Conservation (phyloP, 2,113 vertebrate genomes). For the Odocoileus virginianus region DNA sequence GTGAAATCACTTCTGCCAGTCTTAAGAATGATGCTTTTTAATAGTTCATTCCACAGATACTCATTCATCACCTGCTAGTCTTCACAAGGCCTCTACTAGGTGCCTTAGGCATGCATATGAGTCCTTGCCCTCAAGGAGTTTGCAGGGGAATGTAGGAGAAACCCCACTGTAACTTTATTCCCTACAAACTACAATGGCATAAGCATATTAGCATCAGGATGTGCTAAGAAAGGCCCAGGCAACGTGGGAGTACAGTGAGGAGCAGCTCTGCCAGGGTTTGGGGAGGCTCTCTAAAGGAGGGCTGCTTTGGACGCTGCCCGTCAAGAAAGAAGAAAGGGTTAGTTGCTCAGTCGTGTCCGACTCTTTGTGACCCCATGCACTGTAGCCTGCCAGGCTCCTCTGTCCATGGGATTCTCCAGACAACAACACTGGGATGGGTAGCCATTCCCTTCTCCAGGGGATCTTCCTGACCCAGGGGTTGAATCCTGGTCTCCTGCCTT, state of each 20-base stretch:
- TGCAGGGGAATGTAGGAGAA: background rate
- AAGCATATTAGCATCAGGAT: background rate
- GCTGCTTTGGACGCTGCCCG: background rate
- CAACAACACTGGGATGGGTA: background rate
- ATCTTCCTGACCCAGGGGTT: background rate
- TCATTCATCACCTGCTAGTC: background rate
- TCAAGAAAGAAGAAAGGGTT: background rate
- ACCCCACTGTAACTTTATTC: background rate
- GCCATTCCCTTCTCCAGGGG: background rate
- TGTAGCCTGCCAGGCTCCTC: background rate
- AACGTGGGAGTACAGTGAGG: rapidly evolving
- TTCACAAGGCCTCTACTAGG: background rate
- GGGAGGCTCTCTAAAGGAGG: background rate
- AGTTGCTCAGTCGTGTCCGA: rapidly evolving
- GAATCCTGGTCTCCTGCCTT: background rate
- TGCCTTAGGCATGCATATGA: background rate
- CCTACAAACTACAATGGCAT: background rate
- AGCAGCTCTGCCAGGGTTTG: background rate
- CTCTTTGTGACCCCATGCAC: background rate
- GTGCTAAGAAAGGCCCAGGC: background rate
- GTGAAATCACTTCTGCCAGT: background rate
- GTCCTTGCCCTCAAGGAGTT: background rate
- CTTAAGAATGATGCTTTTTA: background rate
- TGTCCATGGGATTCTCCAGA: background rate
- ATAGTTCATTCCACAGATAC: background rate